A percentile compares a stretch with the other conserved stretches of the same genome.
Conservation (phyloP, 2,888 invertebrate genomes). For the Homarus gammarus region DNA sequence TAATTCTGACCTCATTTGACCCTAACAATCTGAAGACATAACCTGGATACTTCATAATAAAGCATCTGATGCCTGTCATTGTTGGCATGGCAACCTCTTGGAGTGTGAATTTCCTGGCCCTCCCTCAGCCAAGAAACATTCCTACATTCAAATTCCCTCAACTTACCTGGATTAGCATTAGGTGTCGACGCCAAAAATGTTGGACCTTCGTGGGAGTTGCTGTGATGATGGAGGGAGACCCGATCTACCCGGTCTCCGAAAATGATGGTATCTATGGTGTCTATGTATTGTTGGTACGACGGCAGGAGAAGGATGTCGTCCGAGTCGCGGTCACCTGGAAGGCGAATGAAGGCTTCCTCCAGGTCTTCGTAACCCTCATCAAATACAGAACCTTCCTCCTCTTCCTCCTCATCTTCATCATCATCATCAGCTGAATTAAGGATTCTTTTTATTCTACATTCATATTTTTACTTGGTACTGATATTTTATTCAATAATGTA, state of each 20-base stretch:
- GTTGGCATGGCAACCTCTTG: too few species aligned
- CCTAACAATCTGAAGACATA: too few species aligned
- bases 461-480: neutral
- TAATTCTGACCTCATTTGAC: too few species aligned
- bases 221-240: slow-evolving; percentile 67
- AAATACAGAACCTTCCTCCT: slow-evolving; percentile 79
- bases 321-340: slow-evolving; percentile 81
- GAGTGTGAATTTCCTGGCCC: too few species aligned
- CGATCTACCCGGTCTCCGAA: slow-evolving; percentile 69
- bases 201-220: slow-evolving; percentile 71
- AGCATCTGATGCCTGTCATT: too few species aligned
- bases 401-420: slow-evolving; percentile 80
- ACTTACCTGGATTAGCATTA: slow-evolving; percentile 69
- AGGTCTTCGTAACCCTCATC: slow-evolving; percentile 79
- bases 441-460: neutral
- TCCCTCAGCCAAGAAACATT: too few species aligned
- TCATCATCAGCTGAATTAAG: slow-evolving; percentile 77
- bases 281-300: slow-evolving; percentile 75
- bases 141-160: too few species aligned
- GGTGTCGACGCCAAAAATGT: slow-evolving; percentile 72
- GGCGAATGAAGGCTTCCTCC: slow-evolving; percentile 79
- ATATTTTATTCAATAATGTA: neutral
- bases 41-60: too few species aligned
- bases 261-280: slow-evolving; percentile 75
- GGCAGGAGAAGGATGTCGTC: slow-evolving; percentile 84